Base-by-base conservation (phyloP, 2,888 invertebrate genomes). In the Xestia sexstrigata region DNA sequence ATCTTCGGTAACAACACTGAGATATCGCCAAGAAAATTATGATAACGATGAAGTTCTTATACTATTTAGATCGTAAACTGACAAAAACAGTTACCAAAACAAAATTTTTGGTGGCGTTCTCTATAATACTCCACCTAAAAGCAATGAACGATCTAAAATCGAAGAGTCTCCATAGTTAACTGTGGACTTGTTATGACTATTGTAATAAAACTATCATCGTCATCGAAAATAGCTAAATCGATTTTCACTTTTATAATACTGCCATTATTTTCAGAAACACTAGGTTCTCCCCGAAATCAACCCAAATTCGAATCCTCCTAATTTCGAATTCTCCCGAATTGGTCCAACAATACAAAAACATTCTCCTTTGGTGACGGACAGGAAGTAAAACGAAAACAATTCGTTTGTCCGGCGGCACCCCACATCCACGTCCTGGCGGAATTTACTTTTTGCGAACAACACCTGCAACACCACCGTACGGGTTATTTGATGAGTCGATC, bases 401-500 rank as follows among this genome's bases (percentile, higher is more conserved):
- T 83, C 75, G 76, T 87, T 83, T 76, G 83, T 75, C 68, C 65
- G 79, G 55, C n/a, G 45, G 65, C 81, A 23, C 23, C 52, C 73
- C 79, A 72, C 78, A 60, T 67, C 66, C 79, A 72, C 78, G 60
- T 67, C 66, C 83, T 63, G 70, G 35, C 17, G 78, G 74, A 78
- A 85, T 84, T 65, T 63, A 81, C 77, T 84, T 82, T 83, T 84
- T 84, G 74, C 20, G 66, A 63, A 63, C 74, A 78, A 78, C 83
- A 85, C 85, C 82, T 77, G 85, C 85, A 85, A 73, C 75, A 81
- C 65, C 52, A 68, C 52, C 42, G 42, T 68, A 78, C 74, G 78
- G 82, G 83, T 78, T 85, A 84, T 82, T 84, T 84, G 83, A 85
- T 73, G 78, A 85, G 52, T 65, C 72, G 42, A 84, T 85, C 70